phyloP scores from a whole-genome alignment of 2,888 invertebrate species.

The Synanthedon formicaeformis region DNA sequence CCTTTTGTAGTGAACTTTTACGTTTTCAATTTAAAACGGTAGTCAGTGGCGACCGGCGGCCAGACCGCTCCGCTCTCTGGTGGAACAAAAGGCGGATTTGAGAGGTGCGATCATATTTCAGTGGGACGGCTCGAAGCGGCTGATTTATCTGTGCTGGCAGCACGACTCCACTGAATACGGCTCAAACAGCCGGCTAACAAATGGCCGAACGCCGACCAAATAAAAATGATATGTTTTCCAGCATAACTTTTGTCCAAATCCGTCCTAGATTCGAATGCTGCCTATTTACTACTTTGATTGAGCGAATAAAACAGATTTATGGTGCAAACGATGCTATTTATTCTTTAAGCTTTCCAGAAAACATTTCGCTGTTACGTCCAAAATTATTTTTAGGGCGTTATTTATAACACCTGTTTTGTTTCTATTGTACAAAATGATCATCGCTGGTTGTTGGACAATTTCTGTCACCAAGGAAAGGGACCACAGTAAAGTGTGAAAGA shows the following conservation, averaged over 20 bases:
- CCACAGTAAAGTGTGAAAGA: too few relatives aligned
- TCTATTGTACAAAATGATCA: too few relatives aligned
- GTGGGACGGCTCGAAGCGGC: neutral
- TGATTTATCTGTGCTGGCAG: neutral
- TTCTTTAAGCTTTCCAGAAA: conserved; percentile 2
- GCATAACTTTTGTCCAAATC: conserved; percentile 7
- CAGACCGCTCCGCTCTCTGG: neutral
- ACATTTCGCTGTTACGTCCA: neutral
- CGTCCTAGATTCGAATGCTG: conserved; percentile 14
- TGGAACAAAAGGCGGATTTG: neutral
- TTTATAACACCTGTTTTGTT: too few relatives aligned
- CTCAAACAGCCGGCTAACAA: neutral
- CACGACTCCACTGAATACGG: neutral
- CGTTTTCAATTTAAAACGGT: neutral
- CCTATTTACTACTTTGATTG: conserved; percentile 23
- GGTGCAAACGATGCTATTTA: conserved; percentile 10
- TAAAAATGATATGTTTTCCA: neutral
- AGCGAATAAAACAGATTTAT: conserved; percentile 18
- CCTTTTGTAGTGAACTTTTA: neutral
- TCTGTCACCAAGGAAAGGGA: too few relatives aligned
- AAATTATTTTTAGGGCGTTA: too few relatives aligned
- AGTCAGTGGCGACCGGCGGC: neutral
- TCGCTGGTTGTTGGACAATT: too few relatives aligned
- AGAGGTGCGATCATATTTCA: neutral
- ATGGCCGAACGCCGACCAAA: neutral